Evolutionary conservation across 2,888 invertebrate species (phyloP).

Genomic region (Leptopilina syphax): DNA sequence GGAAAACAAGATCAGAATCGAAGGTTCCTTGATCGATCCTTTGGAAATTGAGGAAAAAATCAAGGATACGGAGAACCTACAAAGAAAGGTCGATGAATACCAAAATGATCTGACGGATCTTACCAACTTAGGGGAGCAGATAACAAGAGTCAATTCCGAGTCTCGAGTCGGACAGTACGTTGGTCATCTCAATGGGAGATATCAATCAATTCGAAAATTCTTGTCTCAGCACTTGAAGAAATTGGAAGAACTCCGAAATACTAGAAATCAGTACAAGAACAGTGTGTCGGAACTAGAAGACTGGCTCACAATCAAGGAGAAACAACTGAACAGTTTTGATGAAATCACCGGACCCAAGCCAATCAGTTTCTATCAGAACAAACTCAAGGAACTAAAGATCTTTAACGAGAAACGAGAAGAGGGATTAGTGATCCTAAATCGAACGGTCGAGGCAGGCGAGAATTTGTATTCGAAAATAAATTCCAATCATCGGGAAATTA

Average conservation of each 20-base stretch:
- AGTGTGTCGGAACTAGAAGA: constrained; percentile 84
- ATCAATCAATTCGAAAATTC: constrained; percentile 86
- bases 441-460: constrained; percentile 92
- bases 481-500: constrained; percentile 90
- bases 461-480: constrained; percentile 91
- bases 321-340: constrained; percentile 85
- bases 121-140: constrained; percentile 83
- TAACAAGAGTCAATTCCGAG: constrained; percentile 84
- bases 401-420: constrained; percentile 86
- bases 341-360: constrained; percentile 88
- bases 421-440: constrained; percentile 88
- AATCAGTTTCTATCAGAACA: constrained; percentile 81
- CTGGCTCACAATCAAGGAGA: constrained; percentile 88
- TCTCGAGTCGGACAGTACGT: constrained; percentile 90
- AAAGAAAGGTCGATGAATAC: constrained; percentile 82
- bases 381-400: constrained; percentile 86
- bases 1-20: constrained; percentile 86
- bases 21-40: constrained; percentile 85
- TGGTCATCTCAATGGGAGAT: constrained; percentile 86
- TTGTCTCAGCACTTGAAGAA: constrained; percentile 84
- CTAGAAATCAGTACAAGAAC: constrained; percentile 83
- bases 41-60: constrained; percentile 85
- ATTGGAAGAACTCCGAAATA: constrained; percentile 84
- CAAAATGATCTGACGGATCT: constrained; percentile 84
- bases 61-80: constrained; percentile 81